These are phyloP conservation scores for Myiagra hebetior DNA, from an alignment of 2,113 vertebrate genomes.

Conservation along the genomic window DNA sequence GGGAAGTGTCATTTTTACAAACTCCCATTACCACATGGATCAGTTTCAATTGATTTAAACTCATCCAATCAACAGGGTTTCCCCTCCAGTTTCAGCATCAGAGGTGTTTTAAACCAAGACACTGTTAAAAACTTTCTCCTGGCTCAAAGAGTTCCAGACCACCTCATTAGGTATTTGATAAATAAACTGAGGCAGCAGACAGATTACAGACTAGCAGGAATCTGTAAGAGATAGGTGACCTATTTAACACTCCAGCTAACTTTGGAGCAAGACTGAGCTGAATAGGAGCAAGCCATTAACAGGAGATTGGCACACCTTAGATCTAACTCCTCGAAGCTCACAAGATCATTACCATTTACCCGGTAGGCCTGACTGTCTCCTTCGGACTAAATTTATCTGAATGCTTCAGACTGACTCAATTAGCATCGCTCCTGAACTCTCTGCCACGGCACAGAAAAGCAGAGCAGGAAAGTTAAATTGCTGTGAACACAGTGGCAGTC, in stretches of 20 bases:
- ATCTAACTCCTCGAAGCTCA: not conserved
- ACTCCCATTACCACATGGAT: not conserved
- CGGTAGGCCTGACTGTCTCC: not conserved
- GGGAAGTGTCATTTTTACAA: not conserved
- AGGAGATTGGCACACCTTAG: not conserved
- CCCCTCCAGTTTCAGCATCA: not conserved
- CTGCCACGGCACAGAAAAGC: not conserved
- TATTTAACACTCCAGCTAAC: slow-evolving; percentile 4
- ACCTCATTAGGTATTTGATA: not conserved
- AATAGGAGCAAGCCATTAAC: slow-evolving; percentile 1
- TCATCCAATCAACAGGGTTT: not conserved
- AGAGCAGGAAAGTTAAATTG: slow-evolving; percentile 38
- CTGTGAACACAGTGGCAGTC: not conserved
- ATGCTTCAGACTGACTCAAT: slow-evolving; percentile 50
- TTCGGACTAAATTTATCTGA: slow-evolving; percentile 31
- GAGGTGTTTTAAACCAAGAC: not conserved
- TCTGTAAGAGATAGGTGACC: not conserved
- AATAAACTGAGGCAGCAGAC: slow-evolving; percentile 4
- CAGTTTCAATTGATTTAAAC: not conserved
- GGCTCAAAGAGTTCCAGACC: not conserved
- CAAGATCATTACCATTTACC: slow-evolving; percentile 46
- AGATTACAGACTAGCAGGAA: not conserved
- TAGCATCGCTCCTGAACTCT: slow-evolving; percentile 34
- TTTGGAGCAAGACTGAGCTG: not conserved
- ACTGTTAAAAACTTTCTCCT: not conserved